These are phyloP conservation scores for Pelobates cultripes DNA, from an alignment of 2,797 vertebrate genomes.

Conservation along the genomic window DNA sequence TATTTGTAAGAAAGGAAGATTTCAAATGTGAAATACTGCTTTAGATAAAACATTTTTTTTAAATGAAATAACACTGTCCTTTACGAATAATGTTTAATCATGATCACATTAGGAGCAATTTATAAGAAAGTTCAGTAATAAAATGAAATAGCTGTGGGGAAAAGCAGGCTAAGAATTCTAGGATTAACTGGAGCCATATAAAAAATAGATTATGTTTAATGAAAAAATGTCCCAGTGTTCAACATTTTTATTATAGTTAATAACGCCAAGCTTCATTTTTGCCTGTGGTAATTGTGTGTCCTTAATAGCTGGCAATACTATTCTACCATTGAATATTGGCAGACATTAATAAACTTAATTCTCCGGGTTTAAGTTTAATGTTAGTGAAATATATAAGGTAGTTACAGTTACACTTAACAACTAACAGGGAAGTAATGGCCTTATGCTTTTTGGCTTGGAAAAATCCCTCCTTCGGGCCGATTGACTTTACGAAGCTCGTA, in stretches of 20 bases:
- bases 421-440: slow-evolving; percentile 69
- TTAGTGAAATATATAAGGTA: slow-evolving; percentile 83
- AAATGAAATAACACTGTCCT: slow-evolving; percentile 65
- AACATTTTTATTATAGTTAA: slow-evolving; percentile 86
- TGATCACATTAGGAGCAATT: slow-evolving; percentile 82
- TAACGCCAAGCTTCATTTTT: slow-evolving; percentile 81
- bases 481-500: neutral
- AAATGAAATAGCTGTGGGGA: slow-evolving; percentile 77
- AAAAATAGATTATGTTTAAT: slow-evolving; percentile 83
- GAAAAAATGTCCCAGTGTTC: slow-evolving; percentile 83
- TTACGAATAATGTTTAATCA: slow-evolving; percentile 77
- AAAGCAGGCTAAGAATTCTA: slow-evolving; percentile 64
- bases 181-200: slow-evolving; percentile 84
- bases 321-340: slow-evolving; percentile 81
- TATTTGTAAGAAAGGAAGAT: neutral
- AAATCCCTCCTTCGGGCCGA: slow-evolving; percentile 18
- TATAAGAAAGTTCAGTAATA: slow-evolving; percentile 79
- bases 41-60: slow-evolving; percentile 54
- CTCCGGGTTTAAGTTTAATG: slow-evolving; percentile 86
- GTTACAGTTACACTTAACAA: slow-evolving; percentile 80
- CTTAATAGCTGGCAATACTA: slow-evolving; percentile 81
- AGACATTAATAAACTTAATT: slow-evolving; percentile 87
- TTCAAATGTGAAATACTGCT: slow-evolving; percentile 10
- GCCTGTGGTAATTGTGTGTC: slow-evolving; percentile 81
- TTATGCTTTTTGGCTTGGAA: slow-evolving; percentile 62